Base-by-base conservation (phyloP, 2,888 invertebrate species). In the Agrotis puta region DNA sequence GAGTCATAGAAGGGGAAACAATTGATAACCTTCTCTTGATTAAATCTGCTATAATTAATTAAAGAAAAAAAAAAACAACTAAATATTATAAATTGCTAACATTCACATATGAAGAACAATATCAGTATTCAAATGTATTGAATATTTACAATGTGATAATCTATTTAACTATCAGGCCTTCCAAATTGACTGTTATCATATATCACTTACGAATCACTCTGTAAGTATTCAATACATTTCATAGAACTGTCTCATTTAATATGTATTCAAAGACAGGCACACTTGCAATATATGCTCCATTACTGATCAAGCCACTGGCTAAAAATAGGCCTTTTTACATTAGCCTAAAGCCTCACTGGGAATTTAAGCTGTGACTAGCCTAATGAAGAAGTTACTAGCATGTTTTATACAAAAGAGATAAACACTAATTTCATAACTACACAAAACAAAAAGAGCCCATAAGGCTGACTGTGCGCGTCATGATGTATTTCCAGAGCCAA, bases 261-360 rank as follows among this genome's bases (percentile, higher is more conserved):
- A 63, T 70, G 57, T 63, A 69, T 69, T 53, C 63, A 64, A 61
- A 68, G 63, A 76, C 70, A 83, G 45, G 62, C 74, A 83, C 85
- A 85, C 84, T 76, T 64, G 72, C 54, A 81, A 85, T 81, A 84
- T 84, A 84, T 70, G 63, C 85, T 85, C 84, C 81, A 56, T 56
- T 69, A 61, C 63, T 47, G 33, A 64, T 65, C 24, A 54, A 62
- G 64, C 61, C n/a, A 48, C 45, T 20, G 73, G 73, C 56, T 68
- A 45, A 33, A 43, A 56, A 57, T 61, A 50, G 61, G 48, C 77
- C 63, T 62, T 58, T 24, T 48, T 57, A 51, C 20, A 67, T 45
- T 54, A 81, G 62, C 62, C 33, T 68, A 61, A 66, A 81, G 77
- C 67, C 78, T 77, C 78, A 77, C 63, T 72, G 63, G 56, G 58